Base-by-base conservation (phyloP, 2,113 vertebrate genomes). In the Microtus ochrogaster region DNA sequence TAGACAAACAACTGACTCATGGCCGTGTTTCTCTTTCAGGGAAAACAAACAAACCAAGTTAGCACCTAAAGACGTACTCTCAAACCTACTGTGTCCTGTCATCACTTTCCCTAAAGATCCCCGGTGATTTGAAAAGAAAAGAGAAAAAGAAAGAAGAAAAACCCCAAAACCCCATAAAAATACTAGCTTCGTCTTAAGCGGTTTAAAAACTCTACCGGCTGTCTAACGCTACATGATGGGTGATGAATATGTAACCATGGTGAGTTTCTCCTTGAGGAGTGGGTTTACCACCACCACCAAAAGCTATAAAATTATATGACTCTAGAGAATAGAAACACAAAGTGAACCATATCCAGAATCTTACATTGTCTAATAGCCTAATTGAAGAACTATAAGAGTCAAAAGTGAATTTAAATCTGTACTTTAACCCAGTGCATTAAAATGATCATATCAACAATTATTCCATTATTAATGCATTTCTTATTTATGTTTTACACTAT, bases 41-140 rank as follows among this genome's bases (percentile, higher is more conserved):
- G 93, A 96, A 96, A 96, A 97, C 88, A 97, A 96, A 97, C 96
- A 98, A 97, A 98, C 96, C 39, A 83, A 49, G 92, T 96, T 97
- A 97, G 97, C 96, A 98, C 96, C 96, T 96, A 0, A 13, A 96
- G 65, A 93, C 84, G 95, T 68, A 90, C 94, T 97, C 96, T 98
- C 91, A 97, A 97, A 97, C 95, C 94, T 90, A 97, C n/a, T 72
- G 76, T 41, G 82, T 96, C 17, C 94, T 96, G 92, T 95, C 94
- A 92, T 97, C 96, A 96, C 96, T 91, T 93, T 94, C 88, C 89
- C 26, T 94, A 98, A 98, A 98, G 96, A 98, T 98, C 78, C 94
- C 89, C 39, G 92, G 74, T 87, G 88, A 1, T 87, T 96, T 97
- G 90, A 92, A 97, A 96, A 98, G 96, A 96, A 86, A 96, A 84